Percentiles rank a stretch among this genome's conserved stretches.
Evolutionary conservation across 1,140 invertebrate species (phyloP).

Genomic region (Drosophila kurseongensis): DNA sequence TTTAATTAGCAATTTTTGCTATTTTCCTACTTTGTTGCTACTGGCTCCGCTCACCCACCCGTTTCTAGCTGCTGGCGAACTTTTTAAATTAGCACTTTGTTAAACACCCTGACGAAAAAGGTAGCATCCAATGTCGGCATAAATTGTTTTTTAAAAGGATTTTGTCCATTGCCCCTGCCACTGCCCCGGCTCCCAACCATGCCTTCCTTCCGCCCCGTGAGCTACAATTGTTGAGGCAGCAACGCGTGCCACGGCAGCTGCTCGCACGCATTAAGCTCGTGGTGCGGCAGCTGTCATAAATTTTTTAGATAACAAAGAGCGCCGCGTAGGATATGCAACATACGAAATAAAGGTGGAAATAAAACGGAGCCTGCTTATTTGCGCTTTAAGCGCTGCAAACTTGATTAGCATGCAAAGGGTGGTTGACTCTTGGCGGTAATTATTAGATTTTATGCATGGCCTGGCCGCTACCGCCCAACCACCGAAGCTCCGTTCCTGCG

Average conservation of each 20-base stretch:
- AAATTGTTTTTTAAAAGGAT: constrained; percentile 83
- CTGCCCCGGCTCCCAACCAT: background rate
- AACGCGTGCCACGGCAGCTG: constrained; percentile 74
- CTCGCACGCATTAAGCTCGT: constrained; percentile 70
- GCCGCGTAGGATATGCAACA: constrained; percentile 12
- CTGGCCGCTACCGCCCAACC: constrained; percentile 14
- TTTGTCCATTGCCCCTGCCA: constrained; percentile 63
- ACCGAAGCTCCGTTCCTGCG: constrained; percentile 11
- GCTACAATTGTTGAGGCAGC: constrained; percentile 20
- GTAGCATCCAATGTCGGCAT: constrained; percentile 68
- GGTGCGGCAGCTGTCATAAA: constrained; percentile 65
- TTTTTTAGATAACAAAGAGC: constrained; percentile 60
- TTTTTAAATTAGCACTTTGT: constrained; percentile 84
- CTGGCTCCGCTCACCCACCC: constrained; percentile 14
- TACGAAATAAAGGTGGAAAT: constrained; percentile 33
- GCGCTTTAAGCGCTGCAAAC: constrained; percentile 40
- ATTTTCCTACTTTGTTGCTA: constrained; percentile 81
- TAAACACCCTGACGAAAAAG: constrained; percentile 82
- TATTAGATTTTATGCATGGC: constrained; percentile 77
- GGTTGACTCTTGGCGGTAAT: constrained; percentile 53
- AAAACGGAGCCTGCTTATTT: constrained; percentile 55
- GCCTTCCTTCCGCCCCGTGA: background rate
- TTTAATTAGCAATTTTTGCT: constrained; percentile 84
- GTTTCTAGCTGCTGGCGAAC: constrained; percentile 56
- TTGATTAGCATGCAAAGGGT: constrained; percentile 72